Evolutionary conservation across 2,888 invertebrate genomes (phyloP).

Genomic region (Calameuta pallipes): DNA sequence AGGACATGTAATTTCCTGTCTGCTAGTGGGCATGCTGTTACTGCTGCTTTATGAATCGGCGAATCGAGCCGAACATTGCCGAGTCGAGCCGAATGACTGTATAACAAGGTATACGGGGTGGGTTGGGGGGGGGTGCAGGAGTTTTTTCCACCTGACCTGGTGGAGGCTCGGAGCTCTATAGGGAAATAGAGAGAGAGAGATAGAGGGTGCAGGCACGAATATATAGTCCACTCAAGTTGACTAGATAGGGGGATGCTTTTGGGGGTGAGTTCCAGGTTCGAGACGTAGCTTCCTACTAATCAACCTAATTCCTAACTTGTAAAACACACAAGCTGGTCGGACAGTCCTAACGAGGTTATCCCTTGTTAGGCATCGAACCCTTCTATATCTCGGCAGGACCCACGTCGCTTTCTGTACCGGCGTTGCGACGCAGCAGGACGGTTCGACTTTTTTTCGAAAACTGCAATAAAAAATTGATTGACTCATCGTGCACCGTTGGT

Average conservation of each 20-base stretch:
- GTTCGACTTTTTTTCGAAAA: background rate
- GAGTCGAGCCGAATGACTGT: conserved; percentile 11
- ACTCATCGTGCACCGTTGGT: background rate
- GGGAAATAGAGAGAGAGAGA: background rate
- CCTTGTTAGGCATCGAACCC: conserved; percentile 65
- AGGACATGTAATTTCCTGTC: conserved; percentile 63
- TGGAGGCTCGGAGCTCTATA: background rate
- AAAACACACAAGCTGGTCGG: conserved; percentile 63
- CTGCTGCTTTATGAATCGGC: conserved; percentile 1
- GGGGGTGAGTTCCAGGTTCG: background rate
- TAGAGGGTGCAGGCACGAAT: background rate
- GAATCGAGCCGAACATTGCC: conserved; percentile 10
- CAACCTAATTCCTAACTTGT: conserved; percentile 67
- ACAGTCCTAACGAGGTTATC: conserved; percentile 62
- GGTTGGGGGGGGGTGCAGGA: background rate
- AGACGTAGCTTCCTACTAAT: conserved; percentile 53
- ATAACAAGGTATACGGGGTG: background rate
- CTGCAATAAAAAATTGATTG: background rate
- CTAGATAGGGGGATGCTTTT: background rate
- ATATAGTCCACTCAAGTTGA: background rate
- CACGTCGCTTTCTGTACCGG: background rate
- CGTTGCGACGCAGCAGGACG: background rate
- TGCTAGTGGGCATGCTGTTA: conserved; percentile 45
- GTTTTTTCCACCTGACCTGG: background rate
- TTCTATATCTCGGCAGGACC: conserved; percentile 27